These are phyloP conservation scores for Drosophila subobscura DNA, from an alignment of 1,140 invertebrate species.

Conservation along the genomic window DNA sequence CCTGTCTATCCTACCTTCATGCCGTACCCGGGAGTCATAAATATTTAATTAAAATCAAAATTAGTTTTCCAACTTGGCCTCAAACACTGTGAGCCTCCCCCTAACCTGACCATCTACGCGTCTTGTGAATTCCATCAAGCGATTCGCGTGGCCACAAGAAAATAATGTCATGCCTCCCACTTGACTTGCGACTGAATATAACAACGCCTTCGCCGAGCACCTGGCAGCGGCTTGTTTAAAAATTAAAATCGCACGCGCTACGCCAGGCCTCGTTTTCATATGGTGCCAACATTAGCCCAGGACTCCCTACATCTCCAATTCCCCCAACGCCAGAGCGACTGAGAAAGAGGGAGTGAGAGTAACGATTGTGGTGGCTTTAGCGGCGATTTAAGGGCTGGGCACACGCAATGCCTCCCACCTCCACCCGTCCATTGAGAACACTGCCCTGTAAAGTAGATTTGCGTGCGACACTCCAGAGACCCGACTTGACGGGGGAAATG, in stretches of 20 bases:
- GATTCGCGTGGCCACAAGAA: background rate
- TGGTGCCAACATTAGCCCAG: background rate
- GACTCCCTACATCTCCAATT: conserved; percentile 16
- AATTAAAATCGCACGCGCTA: conserved; percentile 63
- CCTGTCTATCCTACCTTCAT: conserved; percentile 4
- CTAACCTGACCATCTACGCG: no score
- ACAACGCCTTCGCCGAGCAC: conserved; percentile 10
- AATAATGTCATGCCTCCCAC: conserved; percentile 18
- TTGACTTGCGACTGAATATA: conserved; percentile 25
- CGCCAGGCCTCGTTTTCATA: conserved; percentile 6
- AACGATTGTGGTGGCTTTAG: conserved; percentile 34
- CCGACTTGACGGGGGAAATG: background rate
- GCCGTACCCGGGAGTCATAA: conserved; percentile 41
- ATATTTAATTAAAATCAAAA: conserved; percentile 82
- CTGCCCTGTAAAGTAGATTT: conserved; percentile 60
- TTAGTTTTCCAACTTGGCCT: conserved; percentile 58
- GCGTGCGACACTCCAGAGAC: conserved; percentile 67
- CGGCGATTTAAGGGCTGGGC: conserved; percentile 53
- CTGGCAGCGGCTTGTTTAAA: conserved; percentile 51
- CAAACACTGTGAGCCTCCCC: conserved; percentile 8
- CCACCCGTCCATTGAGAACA: conserved; percentile 8
- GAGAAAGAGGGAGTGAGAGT: no score
- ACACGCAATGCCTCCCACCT: conserved; percentile 50
- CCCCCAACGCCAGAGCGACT: conserved; percentile 2
- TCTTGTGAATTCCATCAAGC: conserved; percentile 23